phyloP scores from a whole-genome alignment of 2,888 invertebrate genomes.

The Thereva nobilitata region DNA sequence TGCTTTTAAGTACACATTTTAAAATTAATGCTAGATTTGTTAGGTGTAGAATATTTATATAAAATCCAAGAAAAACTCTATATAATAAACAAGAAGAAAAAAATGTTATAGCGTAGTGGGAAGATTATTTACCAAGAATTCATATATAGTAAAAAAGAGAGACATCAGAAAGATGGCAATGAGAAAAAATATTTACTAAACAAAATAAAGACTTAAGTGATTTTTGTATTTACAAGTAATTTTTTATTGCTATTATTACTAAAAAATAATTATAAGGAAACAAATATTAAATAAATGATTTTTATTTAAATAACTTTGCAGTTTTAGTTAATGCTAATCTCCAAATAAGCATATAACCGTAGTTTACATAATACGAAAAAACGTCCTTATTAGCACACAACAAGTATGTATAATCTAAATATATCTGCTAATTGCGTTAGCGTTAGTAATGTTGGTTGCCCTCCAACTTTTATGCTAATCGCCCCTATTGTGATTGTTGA shows the following conservation, averaged over 20 bases:
- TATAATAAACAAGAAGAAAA: not conserved
- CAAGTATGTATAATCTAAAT: too few species aligned
- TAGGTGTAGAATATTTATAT: constrained; percentile 29
- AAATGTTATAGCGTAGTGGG: constrained; percentile 15
- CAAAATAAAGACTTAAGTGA: constrained; percentile 45
- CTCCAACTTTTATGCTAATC: too few species aligned
- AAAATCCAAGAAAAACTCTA: too few species aligned
- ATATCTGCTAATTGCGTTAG: too few species aligned
- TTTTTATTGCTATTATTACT: constrained; percentile 44
- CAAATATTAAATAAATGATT: constrained; percentile 36
- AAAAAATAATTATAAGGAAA: constrained; percentile 30
- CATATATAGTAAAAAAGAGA: constrained; percentile 41
- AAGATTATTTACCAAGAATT: constrained; percentile 19
- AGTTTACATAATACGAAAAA: too few species aligned
- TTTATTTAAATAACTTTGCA: constrained; percentile 40
- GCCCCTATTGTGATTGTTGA: too few species aligned
- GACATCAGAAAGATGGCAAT: constrained; percentile 5
- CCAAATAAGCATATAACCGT: too few species aligned
- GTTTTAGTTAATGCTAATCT: too few species aligned
- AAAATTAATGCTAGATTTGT: not conserved
- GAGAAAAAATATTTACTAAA: constrained; percentile 32
- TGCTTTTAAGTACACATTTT: too few species aligned
- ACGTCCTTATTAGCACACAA: too few species aligned
- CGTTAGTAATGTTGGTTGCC: too few species aligned
- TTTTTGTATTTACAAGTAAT: constrained; percentile 45